These are phyloP conservation scores for Hydraecia micacea DNA, from an alignment of 2,888 invertebrate genomes.

Conservation along the genomic window DNA sequence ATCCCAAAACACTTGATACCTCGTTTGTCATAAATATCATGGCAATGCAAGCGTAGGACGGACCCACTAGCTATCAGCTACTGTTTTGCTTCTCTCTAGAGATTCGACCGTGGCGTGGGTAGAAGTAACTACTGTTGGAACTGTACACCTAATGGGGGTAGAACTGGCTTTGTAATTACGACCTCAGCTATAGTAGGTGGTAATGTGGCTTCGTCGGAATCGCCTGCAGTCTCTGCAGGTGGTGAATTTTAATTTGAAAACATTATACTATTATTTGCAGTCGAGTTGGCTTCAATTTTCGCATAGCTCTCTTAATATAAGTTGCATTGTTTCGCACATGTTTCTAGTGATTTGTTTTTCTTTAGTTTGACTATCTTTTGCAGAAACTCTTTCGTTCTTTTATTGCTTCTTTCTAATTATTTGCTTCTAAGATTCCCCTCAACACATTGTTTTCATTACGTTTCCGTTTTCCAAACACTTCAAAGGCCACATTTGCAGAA, in stretches of 20 bases:
- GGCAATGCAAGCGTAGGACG: constrained; percentile 33
- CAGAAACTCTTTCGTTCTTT: background rate
- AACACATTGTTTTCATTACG: background rate
- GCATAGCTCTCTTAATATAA: background rate
- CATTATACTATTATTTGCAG: constrained; percentile 26
- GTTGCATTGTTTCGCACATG: background rate
- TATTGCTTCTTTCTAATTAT: background rate
- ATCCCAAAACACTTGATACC: constrained; percentile 1
- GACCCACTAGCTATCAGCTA: constrained; percentile 27
- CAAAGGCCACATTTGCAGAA: constrained; percentile 6
- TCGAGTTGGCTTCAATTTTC: constrained; percentile 17
- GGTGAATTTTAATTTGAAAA: constrained; percentile 34
- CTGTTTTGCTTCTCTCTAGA: constrained; percentile 32
- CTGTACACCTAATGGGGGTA: constrained; percentile 51
- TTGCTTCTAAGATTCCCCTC: background rate
- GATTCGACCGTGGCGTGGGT: constrained; percentile 50
- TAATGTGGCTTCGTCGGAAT: constrained; percentile 49
- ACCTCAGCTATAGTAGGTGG: constrained; percentile 43
- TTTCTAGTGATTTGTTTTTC: background rate
- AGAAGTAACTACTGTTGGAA: constrained; percentile 41
- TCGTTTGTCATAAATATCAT: constrained; percentile 22
- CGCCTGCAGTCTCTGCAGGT: constrained; percentile 24
- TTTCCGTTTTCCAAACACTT: background rate
- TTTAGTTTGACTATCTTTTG: background rate
- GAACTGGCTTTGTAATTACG: constrained; percentile 52